These are phyloP conservation scores for Drosophila teissieri DNA, from an alignment of 1,140 invertebrate species.

Conservation along the genomic window DNA sequence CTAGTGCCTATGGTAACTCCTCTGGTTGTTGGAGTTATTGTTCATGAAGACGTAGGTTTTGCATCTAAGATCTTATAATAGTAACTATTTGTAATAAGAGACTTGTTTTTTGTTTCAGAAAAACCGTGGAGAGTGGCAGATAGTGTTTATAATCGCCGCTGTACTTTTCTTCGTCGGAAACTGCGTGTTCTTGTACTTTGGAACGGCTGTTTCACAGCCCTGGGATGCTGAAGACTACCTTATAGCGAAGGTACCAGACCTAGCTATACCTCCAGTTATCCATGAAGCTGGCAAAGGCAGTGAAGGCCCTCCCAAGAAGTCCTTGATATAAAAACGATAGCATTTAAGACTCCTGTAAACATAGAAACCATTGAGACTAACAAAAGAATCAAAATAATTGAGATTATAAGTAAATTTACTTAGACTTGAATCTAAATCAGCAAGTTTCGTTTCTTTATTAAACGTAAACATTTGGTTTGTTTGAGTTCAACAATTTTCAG, in stretches of 20 bases:
- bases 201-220: constrained; percentile 87
- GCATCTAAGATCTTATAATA: too few species aligned
- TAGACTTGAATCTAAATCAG: too few species aligned
- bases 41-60: constrained; percentile 86
- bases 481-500: too few species aligned
- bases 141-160: constrained; percentile 90
- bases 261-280: neutral
- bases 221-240: constrained; percentile 87
- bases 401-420: too few species aligned
- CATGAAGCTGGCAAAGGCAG: neutral
- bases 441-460: too few species aligned
- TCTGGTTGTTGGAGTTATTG: constrained; percentile 86
- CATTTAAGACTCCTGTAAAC: neutral
- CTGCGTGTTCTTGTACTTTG: constrained; percentile 89
- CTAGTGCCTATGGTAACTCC: constrained; percentile 90
- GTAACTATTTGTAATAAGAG: too few species aligned
- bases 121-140: constrained; percentile 88
- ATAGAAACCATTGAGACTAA: too few species aligned
- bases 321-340: too few species aligned
- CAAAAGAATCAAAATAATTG: too few species aligned
- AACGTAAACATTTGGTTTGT: too few species aligned
- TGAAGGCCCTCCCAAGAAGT: too few species aligned
- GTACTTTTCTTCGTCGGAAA: constrained; percentile 89
- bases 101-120: too few species aligned
- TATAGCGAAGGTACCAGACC: neutral